Percentiles rank a stretch among this genome's conserved stretches.
Evolutionary conservation across 1,140 invertebrate species (phyloP).

Genomic region (Drosophila kohkoa): DNA sequence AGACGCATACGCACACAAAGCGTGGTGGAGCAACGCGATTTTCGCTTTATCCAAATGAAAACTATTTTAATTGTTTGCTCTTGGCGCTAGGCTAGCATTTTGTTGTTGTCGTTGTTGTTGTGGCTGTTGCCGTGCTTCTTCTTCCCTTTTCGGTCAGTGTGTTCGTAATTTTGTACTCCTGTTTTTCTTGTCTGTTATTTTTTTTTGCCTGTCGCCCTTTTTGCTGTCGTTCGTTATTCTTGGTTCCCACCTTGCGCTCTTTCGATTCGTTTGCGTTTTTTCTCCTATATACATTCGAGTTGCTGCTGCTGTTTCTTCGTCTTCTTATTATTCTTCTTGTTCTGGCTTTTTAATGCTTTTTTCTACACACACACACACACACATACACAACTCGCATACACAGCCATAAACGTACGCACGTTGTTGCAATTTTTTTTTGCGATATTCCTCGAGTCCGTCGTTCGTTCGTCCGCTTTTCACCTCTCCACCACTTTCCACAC

Average conservation of each 20-base stretch:
- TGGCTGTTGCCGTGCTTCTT: constrained; percentile 1
- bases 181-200: constrained; percentile 61
- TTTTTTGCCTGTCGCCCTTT: constrained; percentile 45
- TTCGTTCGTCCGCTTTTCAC: constrained; percentile 33
- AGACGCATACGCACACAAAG: constrained; percentile 17
- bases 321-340: constrained; percentile 31
- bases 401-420: constrained; percentile 54
- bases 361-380: constrained; percentile 21
- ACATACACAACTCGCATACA: constrained; percentile 21
- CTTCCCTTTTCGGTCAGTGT: constrained; percentile 36
- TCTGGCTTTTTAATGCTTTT: constrained; percentile 53
- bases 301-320: constrained; percentile 28
- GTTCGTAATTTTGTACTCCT: constrained; percentile 58
- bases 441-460: constrained; percentile 60
- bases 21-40: constrained; percentile 20
- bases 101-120: constrained; percentile 7
- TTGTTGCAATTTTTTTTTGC: constrained; percentile 69
- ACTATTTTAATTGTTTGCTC: constrained; percentile 47
- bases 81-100: constrained; percentile 36
- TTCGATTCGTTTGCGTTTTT: constrained; percentile 39
- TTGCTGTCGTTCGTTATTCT: constrained; percentile 47
- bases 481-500: not conserved
- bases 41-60: constrained; percentile 39
- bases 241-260: constrained; percentile 60
- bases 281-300: constrained; percentile 23